Conservation (phyloP, 1,140 invertebrate genomes). For the Diabrotica undecimpunctata region DNA sequence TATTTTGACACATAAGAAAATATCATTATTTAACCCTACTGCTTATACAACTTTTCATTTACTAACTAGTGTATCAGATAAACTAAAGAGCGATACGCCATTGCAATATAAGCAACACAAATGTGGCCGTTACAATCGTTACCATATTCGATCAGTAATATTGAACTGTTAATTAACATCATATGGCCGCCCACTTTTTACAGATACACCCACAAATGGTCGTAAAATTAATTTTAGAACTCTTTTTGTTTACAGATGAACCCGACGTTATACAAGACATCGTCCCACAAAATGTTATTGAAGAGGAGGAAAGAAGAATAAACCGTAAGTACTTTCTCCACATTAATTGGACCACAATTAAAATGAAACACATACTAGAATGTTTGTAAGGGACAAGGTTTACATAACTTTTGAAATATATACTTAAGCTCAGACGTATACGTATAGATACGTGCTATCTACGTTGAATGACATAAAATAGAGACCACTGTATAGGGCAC, state of each 20-base stretch:
- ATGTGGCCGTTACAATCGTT: slow-evolving; percentile 8
- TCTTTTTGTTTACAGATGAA: slow-evolving; percentile 54
- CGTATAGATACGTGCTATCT: too few relatives aligned
- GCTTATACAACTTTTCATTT: too few relatives aligned
- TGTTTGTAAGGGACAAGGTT: background rate
- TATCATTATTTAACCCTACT: too few relatives aligned
- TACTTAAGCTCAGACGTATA: too few relatives aligned
- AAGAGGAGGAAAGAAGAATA: slow-evolving; percentile 71
- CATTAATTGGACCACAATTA: background rate
- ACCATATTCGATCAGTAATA: slow-evolving; percentile 16
- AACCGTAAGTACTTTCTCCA: slow-evolving; percentile 61
- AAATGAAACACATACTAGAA: background rate
- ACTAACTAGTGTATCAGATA: too few relatives aligned
- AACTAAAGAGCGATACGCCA: slow-evolving; percentile 6
- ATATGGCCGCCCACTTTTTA: slow-evolving; percentile 20
- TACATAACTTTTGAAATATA: too few relatives aligned
- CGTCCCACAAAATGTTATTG: slow-evolving; percentile 55
- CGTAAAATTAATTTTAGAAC: slow-evolving; percentile 16
- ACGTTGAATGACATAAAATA: too few relatives aligned
- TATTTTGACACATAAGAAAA: too few relatives aligned
- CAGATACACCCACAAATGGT: slow-evolving; percentile 23
- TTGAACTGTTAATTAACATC: slow-evolving; percentile 28
- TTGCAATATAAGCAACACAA: slow-evolving; percentile 29
- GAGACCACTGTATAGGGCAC: too few relatives aligned
- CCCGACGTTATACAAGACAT: slow-evolving; percentile 68